Evolutionary conservation across 2,113 vertebrate genomes (phyloP), one percentile per base, ranked within the genome.

Genomic region (Oostethus manadensis): DNA sequence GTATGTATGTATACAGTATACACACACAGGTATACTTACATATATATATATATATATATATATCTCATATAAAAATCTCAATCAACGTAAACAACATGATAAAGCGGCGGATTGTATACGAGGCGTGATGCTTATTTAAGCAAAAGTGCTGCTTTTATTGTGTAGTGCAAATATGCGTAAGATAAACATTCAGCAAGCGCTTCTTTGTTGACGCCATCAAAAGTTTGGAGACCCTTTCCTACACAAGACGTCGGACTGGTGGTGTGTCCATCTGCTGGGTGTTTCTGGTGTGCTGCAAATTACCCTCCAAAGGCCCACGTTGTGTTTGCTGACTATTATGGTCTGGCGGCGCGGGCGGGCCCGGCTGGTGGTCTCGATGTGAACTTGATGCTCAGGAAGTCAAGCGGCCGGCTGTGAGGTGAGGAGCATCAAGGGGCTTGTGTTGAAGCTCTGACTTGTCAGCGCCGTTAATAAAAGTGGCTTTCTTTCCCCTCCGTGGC

Each of bases 401-500:
- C 71, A 78, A 14, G 66, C 73, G 46, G 69, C 66, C 56, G 38
- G 48, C 69, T 74, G 70, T 43, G 71, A 76, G 51, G 60, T 60
- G 71, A 22, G 44, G 73, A 60, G 60, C 80, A 77, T 71, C 57
- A 65, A 64, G 71, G 73, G 65, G 72, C 44, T 66, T 49, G 53
- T 35, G 50, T 38, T 22, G 53, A 78, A 73, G 69, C 71, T 61
- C 65, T 40, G 78, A 80, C 83, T 85, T 86, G 82, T 89, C 87
- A 85, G 84, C 82, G 85, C 77, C 56, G 77, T 51, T 79, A 86
- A 87, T 90, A 81, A 90, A 90, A 87, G 71, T 79, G 76, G 76
- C 64, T 70, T 74, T 86, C 79, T 68, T 71, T 14, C 6, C 6
- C 38, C 38, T 77, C 59, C 29, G 61, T 57, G 77, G 81, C 77